Evolutionary conservation across 2,797 vertebrate species (phyloP).

Genomic region (Urophycis tenuis): DNA sequence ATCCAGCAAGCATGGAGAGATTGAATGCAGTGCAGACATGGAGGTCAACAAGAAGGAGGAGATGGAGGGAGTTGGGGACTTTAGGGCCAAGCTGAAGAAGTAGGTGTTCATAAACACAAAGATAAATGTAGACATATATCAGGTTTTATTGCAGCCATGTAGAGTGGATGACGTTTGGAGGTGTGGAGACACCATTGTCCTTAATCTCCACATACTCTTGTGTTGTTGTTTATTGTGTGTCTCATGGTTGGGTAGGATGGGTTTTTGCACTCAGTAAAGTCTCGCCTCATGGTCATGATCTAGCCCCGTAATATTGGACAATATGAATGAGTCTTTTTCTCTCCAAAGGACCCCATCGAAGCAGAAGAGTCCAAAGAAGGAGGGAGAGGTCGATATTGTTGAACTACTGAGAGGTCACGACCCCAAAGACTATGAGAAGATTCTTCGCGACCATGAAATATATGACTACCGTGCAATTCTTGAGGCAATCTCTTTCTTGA

Average conservation of each 20-base stretch:
- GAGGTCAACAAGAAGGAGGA: conserved; percentile 85
- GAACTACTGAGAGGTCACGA: conserved; percentile 89
- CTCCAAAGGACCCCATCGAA: conserved; percentile 78
- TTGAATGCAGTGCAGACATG: conserved; percentile 82
- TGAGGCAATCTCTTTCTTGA: conserved; percentile 86
- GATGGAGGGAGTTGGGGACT: conserved; percentile 68
- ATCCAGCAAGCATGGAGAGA: conserved; percentile 88
- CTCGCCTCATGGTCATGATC: not conserved
- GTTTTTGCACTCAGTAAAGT: not conserved
- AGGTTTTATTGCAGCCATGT: not conserved
- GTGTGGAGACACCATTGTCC: not conserved
- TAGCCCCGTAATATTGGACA: not conserved
- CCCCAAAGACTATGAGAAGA: conserved; percentile 90
- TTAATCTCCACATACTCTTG: not conserved
- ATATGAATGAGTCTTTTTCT: conserved; percentile 1
- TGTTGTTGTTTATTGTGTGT: not conserved
- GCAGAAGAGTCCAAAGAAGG: conserved; percentile 81
- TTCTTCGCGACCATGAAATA: conserved; percentile 84
- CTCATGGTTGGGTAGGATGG: not conserved
- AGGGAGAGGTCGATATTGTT: conserved; percentile 79
- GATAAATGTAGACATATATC: not conserved
- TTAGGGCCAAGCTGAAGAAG: conserved; percentile 91
- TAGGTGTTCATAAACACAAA: conserved; percentile 51
- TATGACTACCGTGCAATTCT: conserved; percentile 89
- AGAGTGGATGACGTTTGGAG: not conserved